Evolutionary conservation across 2,113 vertebrate genomes (phyloP), one percentile per base, ranked within the genome.

Genomic region (Caranx melampygus): DNA sequence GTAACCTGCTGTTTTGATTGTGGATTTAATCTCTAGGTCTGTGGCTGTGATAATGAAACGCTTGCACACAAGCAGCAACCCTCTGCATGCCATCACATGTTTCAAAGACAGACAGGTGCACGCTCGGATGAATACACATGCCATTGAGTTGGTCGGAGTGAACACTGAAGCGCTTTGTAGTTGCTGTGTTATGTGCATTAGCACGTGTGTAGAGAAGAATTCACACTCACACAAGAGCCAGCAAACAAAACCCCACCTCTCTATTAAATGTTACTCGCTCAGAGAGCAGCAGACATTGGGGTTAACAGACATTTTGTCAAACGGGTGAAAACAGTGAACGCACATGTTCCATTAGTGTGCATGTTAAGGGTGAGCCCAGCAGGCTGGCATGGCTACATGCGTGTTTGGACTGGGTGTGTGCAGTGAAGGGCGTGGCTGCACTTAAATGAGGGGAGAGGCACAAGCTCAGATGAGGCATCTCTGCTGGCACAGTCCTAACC

Each of bases 381-480:
- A 68, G 83, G 75, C 77, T 63, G 73, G 63, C 81, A 65, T 31
- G 31, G 81, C 72, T 63, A 79, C 89, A 91, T 93, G 91, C 90
- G 86, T 82, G 91, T 90, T 83, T 75, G 71, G 71, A 61, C 52
- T 62, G 67, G 72, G 72, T 52, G 77, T 72, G 72, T 64, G 75
- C 62, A 35, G 83, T 49, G 57, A 64, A 72, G 74, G 81, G 84
- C 0, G 81, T 72, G 87, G 85, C 74, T 83, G 84, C 81, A 64
- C 63, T 78, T 72, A 55, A 72, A 83, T 51, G 74, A 84, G 52
- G 49, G 75, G 63, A 61, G 81, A 52, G 73, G 89, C 86, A 84
- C 88, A 84, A 67, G 79, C 87, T 90, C 81, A 81, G 69, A 67
- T 34, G 37, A 75, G 81, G 85, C 89, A 76, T 73, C 54, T 69